Evolutionary conservation across 2,113 vertebrate species (phyloP).

Genomic region (Dasyurus viverrinus): DNA sequence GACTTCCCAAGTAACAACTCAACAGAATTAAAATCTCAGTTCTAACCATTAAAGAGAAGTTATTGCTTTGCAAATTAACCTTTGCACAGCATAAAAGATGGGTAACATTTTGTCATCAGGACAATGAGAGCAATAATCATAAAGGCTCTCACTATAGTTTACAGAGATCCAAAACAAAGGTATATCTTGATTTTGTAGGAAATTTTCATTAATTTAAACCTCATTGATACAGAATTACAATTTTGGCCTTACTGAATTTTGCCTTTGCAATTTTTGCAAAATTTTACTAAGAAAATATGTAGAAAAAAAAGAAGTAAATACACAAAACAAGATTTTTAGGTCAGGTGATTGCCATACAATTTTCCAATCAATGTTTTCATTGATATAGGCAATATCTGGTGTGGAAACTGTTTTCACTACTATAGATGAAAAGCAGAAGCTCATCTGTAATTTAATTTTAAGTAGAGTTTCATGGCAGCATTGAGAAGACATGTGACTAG

Average conservation of each 20-base stretch:
- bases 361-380: not conserved
- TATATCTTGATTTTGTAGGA: conserved; percentile 23
- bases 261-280: conserved; percentile 27
- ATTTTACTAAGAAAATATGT: conserved; percentile 9
- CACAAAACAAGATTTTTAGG: not conserved
- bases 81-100: conserved; percentile 42
- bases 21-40: conserved; percentile 59
- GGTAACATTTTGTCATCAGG: conserved; percentile 58
- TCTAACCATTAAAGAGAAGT: conserved; percentile 54
- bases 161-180: too few relatives aligned
- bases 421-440: not conserved
- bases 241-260: not conserved
- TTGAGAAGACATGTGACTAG: not conserved
- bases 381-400: not conserved
- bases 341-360: conserved; percentile 7
- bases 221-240: not conserved
- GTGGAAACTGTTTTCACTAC: not conserved
- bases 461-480: not conserved
- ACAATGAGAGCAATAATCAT: not conserved
- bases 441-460: not conserved
- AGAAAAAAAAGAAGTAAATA: not conserved
- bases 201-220: not conserved
- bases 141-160: not conserved
- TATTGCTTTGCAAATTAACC: conserved; percentile 63
- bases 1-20: conserved; percentile 30